Evolutionary conservation across 1,140 invertebrate genomes (phyloP).

Genomic region (Bombus superbus): DNA sequence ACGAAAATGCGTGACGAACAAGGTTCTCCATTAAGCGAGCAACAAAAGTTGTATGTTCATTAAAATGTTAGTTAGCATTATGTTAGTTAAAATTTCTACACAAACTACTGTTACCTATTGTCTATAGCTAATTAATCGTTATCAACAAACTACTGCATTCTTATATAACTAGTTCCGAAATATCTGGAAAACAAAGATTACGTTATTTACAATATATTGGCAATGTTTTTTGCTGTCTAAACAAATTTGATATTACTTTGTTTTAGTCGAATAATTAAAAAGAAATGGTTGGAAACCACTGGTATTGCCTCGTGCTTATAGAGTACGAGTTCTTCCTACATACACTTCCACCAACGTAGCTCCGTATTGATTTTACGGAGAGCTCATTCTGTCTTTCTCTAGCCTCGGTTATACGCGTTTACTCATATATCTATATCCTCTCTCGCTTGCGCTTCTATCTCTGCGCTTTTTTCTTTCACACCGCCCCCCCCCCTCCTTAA

Average conservation of each 20-base stretch:
- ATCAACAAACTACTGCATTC: background rate
- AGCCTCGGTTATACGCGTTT: slow-evolving; percentile 20
- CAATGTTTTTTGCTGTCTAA: background rate
- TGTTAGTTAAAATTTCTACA: too few species aligned
- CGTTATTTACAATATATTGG: too few species aligned
- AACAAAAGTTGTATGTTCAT: background rate
- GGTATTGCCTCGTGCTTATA: slow-evolving; percentile 52
- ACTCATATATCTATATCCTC: slow-evolving; percentile 47
- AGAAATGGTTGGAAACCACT: slow-evolving; percentile 50
- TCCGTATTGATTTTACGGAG: slow-evolving; percentile 69
- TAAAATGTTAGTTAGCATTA: too few species aligned
- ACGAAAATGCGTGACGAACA: background rate
- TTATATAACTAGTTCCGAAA: slow-evolving; percentile 2
- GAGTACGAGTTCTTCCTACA: slow-evolving; percentile 56
- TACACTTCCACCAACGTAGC: slow-evolving; percentile 62
- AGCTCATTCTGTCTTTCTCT: slow-evolving; percentile 41
- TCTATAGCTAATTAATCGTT: too few species aligned
- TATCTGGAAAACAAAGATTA: background rate
- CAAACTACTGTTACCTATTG: too few species aligned
- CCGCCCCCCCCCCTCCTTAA: slow-evolving; percentile 18
- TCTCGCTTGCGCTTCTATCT: slow-evolving; percentile 1
- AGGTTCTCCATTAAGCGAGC: slow-evolving; percentile 7
- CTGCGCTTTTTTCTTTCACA: slow-evolving; percentile 45
- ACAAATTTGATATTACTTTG: background rate
- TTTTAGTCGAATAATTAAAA: background rate